Evolutionary conservation across 2,797 vertebrate genomes (phyloP), one percentile per base, ranked within the genome.

Genomic region (Pampus argenteus): DNA sequence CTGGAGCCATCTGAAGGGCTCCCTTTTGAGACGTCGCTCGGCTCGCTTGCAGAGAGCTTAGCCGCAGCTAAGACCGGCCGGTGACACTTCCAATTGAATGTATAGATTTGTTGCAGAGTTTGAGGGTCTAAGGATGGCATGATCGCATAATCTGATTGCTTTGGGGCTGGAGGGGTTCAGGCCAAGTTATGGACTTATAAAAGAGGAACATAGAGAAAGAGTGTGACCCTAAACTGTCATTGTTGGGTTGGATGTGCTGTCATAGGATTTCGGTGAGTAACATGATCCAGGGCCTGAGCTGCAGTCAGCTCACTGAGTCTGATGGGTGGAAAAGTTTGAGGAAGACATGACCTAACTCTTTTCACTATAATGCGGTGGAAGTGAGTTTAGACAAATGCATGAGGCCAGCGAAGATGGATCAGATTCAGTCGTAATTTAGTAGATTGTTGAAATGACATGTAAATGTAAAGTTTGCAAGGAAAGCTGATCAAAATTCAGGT

Each of bases 121-220:
- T 86, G 81, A 82, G 66, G 76, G 77, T 76, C 82, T 82, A 78
- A 87, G 83, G 85, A 78, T 61, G 67, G 71, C 64, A 60, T 66
- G 84, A 88, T 88, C 84, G 71, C 63, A 67, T 93, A 93, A 93
- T 94, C 93, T 91, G 85, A 92, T 91, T 90, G 80, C 89, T 78
- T 83, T 5, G 31, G 81, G 69, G 66, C 74, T 70, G 61, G 68
- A 79, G 55, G 64, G 59, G 69, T 64, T 70, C 77, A 66, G 70
- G 55, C 78, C 70, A 71, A 88, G 75, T 84, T 82, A 60, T 66
- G 67, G 66, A 87, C 76, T 86, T 86, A 64, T 66, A 68, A 78
- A 68, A 83, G 79, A 71, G 44, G 51, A 45, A 49, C 50, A 74
- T 3, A 71, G 83, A 86, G 78, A 91, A 89, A 86, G 72, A 79